These are phyloP conservation scores for Seira musarum DNA, from an alignment of 2,888 invertebrate species.

Conservation along the genomic window DNA sequence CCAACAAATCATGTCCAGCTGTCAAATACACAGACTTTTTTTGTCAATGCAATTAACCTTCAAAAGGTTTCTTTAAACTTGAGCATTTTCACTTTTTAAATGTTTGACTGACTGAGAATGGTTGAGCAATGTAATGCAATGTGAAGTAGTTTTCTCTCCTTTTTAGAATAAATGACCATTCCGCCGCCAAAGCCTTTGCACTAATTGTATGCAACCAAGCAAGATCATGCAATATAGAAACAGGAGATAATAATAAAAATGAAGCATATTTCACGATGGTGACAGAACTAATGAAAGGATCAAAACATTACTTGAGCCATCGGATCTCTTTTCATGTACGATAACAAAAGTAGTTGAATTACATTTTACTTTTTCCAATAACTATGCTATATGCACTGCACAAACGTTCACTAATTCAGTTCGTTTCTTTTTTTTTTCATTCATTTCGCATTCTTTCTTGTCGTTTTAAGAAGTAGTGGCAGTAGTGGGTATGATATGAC, in stretches of 20 bases:
- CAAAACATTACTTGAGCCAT: constrained; percentile 32
- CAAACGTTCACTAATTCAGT: background rate
- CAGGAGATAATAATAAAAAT: constrained; percentile 11
- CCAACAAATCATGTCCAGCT: constrained; percentile 58
- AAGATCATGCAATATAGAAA: constrained; percentile 3
- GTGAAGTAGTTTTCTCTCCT: constrained; percentile 25
- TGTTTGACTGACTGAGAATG: too few species aligned
- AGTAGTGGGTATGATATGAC: background rate
- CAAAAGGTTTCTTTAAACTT: constrained; percentile 36
- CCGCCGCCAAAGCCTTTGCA: constrained; percentile 15
- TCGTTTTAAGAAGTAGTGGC: background rate
- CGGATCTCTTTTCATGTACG: constrained; percentile 38
- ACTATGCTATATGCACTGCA: background rate
- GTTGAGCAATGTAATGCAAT: too few species aligned
- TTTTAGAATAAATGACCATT: constrained; percentile 13
- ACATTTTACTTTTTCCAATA: background rate
- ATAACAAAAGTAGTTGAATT: constrained; percentile 45
- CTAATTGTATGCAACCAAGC: background rate
- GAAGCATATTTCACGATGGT: constrained; percentile 20
- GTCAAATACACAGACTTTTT: constrained; percentile 35
- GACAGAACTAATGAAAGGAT: constrained; percentile 49
- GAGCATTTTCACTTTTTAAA: constrained; percentile 53
- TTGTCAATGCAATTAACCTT: constrained; percentile 55
- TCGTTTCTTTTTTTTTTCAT: background rate
- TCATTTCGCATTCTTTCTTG: background rate